phyloP scores from a whole-genome alignment of 2,797 vertebrate genomes.

The Numenius phaeopus region DNA sequence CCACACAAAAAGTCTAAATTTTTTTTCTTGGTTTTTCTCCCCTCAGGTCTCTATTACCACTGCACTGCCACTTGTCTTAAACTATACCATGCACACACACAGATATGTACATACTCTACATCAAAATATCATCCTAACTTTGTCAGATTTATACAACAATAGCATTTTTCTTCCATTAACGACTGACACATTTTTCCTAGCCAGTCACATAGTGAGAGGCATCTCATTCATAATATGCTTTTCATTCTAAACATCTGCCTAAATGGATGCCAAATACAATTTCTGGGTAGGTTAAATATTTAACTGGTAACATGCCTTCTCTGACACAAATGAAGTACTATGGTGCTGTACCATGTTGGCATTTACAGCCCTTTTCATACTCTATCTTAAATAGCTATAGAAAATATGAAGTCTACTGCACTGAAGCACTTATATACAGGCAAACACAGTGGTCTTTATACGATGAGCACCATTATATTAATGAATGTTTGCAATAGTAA shows the following conservation, averaged over 20 bases:
- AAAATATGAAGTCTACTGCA: neutral
- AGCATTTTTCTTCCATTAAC: neutral
- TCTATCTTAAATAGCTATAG: neutral
- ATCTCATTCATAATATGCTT: neutral
- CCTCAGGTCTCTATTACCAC: neutral
- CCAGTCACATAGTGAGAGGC: neutral
- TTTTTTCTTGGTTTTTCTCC: neutral
- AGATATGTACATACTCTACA: neutral
- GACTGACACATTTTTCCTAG: neutral
- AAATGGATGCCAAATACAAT: neutral
- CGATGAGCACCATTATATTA: neutral
- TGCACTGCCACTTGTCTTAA: neutral
- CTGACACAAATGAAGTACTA: conserved; percentile 24
- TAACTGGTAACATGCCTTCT: conserved; percentile 19
- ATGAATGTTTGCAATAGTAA: neutral
- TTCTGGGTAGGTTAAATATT: conserved; percentile 3
- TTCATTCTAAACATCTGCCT: neutral
- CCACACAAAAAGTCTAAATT: neutral
- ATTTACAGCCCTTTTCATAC: conserved; percentile 49
- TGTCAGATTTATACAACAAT: neutral
- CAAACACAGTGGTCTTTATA: neutral
- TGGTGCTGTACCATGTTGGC: neutral
- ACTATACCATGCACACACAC: neutral
- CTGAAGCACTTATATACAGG: neutral
- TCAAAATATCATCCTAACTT: neutral